Base-by-base conservation (phyloP, 2,888 invertebrate species). In the Andrena bicolor region DNA sequence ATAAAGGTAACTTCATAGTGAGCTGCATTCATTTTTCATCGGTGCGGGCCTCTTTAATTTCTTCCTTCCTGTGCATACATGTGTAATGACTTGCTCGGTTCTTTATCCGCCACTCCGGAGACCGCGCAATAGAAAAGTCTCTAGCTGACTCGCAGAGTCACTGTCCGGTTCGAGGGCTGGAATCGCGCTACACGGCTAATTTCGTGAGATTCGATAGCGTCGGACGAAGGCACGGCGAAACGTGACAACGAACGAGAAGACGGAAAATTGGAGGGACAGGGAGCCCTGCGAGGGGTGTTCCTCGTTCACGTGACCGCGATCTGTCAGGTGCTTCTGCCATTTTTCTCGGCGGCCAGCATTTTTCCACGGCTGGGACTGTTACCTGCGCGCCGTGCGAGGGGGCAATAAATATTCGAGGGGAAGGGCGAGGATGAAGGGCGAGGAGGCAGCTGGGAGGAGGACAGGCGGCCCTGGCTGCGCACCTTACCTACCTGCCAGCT, bases 401-500 rank as follows among this genome's bases (percentile, higher is more conserved):
- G 23, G 81, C 64, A 74, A 82, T 86, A 86, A 85, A 86, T 86
- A 86, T 82, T 66, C 80, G 61, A 35, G 74, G 35, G 68, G 16
- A 53, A 70, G 70, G 69, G 80, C 26, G 64, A 64, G 68, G 53
- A 58, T 66, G 48, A 26, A 66, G 72, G 61, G 63, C 61, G 74
- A 7, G 30, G 56, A 30, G 30, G n/a, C 69, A 73, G 84, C 80
- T 77, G 80, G 66, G 53, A 65, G 68, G 64, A 49, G 23, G 63
- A 76, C 68, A 48, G 23, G 68, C 26, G 68, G 69, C 74, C 61
- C 51, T 64, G 13, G 41, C 26, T 56, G 70, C 64, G 80, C 78
- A 85, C 87, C 86, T 87, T 86, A 86, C 83, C 83, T 87, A 83
- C 84, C 85, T 86, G 82, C 76, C 83, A 69, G 75, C 79, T 79